phyloP scores from a whole-genome alignment of 2,888 invertebrate genomes.

The Nomada goodeniana region DNA sequence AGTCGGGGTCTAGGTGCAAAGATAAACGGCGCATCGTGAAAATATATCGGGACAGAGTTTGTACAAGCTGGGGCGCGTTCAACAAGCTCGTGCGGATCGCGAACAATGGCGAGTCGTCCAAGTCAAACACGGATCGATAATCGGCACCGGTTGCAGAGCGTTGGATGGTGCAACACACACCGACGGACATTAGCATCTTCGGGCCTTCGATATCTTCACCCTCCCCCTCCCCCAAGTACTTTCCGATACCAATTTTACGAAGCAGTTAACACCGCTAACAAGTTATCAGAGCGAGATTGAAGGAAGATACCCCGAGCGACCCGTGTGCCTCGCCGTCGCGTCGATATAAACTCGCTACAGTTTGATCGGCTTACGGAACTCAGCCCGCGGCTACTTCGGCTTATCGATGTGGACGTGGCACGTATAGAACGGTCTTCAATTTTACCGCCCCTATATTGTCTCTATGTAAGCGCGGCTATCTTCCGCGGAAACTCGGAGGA shows the following conservation, averaged over 20 bases:
- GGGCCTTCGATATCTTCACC: conserved; percentile 23
- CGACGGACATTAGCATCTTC: conserved; percentile 36
- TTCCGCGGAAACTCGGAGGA: conserved; percentile 35
- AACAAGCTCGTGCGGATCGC: not conserved
- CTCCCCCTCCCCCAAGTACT: conserved; percentile 40
- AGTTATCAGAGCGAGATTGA: conserved; percentile 72
- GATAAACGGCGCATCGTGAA: too few relatives aligned
- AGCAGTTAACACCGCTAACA: conserved; percentile 70
- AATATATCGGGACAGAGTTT: not conserved
- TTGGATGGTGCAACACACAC: conserved; percentile 22
- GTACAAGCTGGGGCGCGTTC: not conserved
- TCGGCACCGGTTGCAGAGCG: conserved; percentile 6
- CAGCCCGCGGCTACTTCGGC: conserved; percentile 65
- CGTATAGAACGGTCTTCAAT: conserved; percentile 20
- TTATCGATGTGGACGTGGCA: conserved; percentile 51
- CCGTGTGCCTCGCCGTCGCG: conserved; percentile 34
- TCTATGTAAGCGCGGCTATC: conserved; percentile 28
- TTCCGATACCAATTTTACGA: conserved; percentile 69
- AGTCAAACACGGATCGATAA: conserved; percentile 21
- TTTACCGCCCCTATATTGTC: conserved; percentile 52
- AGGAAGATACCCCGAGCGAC: conserved; percentile 65
- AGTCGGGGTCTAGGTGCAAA: too few relatives aligned
- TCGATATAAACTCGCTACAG: conserved; percentile 64
- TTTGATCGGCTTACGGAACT: conserved; percentile 74
- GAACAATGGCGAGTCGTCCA: not conserved